These are phyloP conservation scores for Damaliscus lunatus DNA, from an alignment of 2,113 vertebrate species.

Conservation along the genomic window DNA sequence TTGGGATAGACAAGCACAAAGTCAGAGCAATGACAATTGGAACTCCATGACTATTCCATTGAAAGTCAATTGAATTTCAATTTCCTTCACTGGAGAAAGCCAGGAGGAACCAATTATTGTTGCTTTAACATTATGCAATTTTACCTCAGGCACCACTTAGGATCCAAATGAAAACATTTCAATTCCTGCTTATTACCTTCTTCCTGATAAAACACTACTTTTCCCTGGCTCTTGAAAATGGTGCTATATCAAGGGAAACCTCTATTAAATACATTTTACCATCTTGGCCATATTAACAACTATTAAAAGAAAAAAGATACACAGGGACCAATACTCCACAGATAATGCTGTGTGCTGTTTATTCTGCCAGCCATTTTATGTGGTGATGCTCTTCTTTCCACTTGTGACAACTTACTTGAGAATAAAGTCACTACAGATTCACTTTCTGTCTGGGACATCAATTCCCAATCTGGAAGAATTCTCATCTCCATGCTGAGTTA, in stretches of 20 bases:
- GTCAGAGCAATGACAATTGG: constrained; percentile 81
- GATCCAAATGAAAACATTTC: constrained; percentile 75
- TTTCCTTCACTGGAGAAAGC: constrained; percentile 75
- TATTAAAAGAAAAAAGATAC: constrained; percentile 50
- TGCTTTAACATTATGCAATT: constrained; percentile 72
- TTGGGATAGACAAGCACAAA: constrained; percentile 70
- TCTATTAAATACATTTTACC: constrained; percentile 53
- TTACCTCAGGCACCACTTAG: constrained; percentile 77
- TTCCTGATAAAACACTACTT: constrained; percentile 48
- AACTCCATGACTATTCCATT: constrained; percentile 68
- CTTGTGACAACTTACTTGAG: constrained; percentile 41
- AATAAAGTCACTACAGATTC: constrained; percentile 29
- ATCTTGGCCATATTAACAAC: constrained; percentile 31
- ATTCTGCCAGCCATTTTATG: constrained; percentile 39
- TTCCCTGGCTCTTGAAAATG: constrained; percentile 31
- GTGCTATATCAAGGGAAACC: not conserved
- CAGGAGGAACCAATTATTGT: constrained; percentile 80
- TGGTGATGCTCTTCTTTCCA: not conserved
- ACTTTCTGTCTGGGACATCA: constrained; percentile 57
- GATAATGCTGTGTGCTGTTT: constrained; percentile 44
- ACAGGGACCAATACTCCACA: constrained; percentile 36
- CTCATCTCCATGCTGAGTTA: constrained; percentile 51
- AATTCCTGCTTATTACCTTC: constrained; percentile 66
- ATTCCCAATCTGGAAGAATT: constrained; percentile 60
- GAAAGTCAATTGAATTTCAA: constrained; percentile 81